Conservation (phyloP, 2,888 invertebrate species). For the Pollenia amentaria region DNA sequence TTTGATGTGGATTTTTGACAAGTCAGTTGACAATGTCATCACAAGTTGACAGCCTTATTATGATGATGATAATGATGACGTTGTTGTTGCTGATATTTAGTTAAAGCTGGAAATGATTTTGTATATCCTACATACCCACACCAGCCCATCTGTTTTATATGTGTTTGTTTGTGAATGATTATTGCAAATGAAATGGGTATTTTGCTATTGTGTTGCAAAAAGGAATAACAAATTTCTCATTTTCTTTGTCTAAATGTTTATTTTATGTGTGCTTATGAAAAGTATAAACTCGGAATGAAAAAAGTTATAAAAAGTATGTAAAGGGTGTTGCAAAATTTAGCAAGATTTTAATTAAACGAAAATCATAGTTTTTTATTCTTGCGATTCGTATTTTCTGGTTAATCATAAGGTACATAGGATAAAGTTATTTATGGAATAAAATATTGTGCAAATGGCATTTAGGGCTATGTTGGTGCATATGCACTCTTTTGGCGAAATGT, state of each 20-base stretch:
- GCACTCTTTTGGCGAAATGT: too few species aligned
- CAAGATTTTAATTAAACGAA: neutral
- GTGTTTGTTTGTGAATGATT: slow-evolving; percentile 9
- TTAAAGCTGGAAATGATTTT: slow-evolving; percentile 67
- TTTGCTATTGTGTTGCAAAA: slow-evolving; percentile 52
- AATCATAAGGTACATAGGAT: too few species aligned
- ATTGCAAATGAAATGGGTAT: slow-evolving; percentile 57
- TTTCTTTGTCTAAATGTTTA: slow-evolving; percentile 47
- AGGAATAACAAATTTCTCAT: slow-evolving; percentile 1
- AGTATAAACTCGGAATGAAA: neutral
- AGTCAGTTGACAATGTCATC: slow-evolving; percentile 84
- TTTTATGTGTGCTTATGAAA: slow-evolving; percentile 55
- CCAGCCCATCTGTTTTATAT: neutral
- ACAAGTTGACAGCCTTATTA: slow-evolving; percentile 83
- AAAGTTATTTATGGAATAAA: too few species aligned
- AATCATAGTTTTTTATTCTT: too few species aligned
- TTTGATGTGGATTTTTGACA: slow-evolving; percentile 84
- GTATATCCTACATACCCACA: slow-evolving; percentile 40
- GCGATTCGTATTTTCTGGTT: too few species aligned
- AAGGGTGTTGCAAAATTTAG: neutral
- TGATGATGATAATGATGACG: slow-evolving; percentile 72
- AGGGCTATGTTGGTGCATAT: too few species aligned
- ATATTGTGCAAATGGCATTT: too few species aligned
- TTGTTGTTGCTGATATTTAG: slow-evolving; percentile 47
- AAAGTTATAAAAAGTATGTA: neutral